Evolutionary conservation across 1,140 invertebrate species (phyloP).

Genomic region (Carposina sasakii): DNA sequence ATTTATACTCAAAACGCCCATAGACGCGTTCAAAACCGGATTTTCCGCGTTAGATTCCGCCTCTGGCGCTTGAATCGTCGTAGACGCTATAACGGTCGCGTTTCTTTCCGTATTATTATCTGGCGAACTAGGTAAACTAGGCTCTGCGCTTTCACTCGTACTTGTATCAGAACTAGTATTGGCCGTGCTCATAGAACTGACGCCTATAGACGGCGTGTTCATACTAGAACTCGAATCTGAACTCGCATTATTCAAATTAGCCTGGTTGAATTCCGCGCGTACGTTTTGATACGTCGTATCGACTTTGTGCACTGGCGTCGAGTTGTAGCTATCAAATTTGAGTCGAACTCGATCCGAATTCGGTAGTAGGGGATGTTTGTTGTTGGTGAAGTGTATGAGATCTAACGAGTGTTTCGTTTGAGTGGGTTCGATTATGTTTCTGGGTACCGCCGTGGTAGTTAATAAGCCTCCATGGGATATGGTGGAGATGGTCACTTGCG

Average conservation of each 20-base stretch:
- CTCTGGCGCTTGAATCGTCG: conserved; percentile 30
- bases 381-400: conserved; percentile 51
- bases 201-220: conserved; percentile 55
- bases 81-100: conserved; percentile 31
- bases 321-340: conserved; percentile 47
- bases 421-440: conserved; percentile 40
- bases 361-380: conserved; percentile 33
- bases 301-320: conserved; percentile 36
- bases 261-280: conserved; percentile 39
- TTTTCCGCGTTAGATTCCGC: conserved; percentile 34
- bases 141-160: conserved; percentile 63
- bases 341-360: conserved; percentile 42
- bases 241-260: conserved; percentile 49
- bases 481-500: conserved; percentile 5
- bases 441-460: conserved; percentile 30
- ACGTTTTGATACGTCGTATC: conserved; percentile 57
- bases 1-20: conserved; percentile 50
- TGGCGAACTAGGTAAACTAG: conserved; percentile 59
- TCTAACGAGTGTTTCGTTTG: conserved; percentile 46
- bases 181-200: conserved; percentile 57
- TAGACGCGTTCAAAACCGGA: conserved; percentile 43
- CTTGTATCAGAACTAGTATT: conserved; percentile 61
- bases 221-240: conserved; percentile 65
- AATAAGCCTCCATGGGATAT: conserved; percentile 31
- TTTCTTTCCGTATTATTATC: conserved; percentile 58